Base-by-base conservation (phyloP, 2,797 vertebrate species). In the Spinus pinus region DNA sequence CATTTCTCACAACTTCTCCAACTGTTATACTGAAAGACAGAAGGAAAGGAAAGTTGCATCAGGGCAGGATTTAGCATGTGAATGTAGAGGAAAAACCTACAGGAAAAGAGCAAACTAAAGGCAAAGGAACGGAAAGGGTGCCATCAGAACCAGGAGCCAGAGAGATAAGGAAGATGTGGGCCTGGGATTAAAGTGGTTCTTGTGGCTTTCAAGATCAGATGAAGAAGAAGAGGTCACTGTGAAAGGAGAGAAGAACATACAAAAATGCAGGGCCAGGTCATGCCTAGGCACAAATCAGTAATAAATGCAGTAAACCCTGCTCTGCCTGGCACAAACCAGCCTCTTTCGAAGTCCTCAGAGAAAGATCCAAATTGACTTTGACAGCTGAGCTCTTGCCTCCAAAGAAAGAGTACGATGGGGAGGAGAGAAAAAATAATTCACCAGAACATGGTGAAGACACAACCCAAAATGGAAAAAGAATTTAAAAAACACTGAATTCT, bases 1-100 rank as follows among this genome's bases (percentile, higher is more conserved):
- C 53, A 60, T 90, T 95, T 90, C 91, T 95, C 74, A 90, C 88
- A 77, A 88, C 71, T 79, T 95, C 92, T 88, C 78, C 93, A 87
- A 51, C 61, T 93, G 83, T 83, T 90, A 89, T 60, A 90, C n/a
- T 75, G 86, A 50, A 54, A 93, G 74, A 70, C 65, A 54, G 88
- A 72, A 93, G 41, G 41, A 42, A 42, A 42, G 81, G 44, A 78
- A 90, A 95, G 65, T 81, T 86, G 65, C 53, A 92, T 57, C 44
- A 81, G 79, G 53, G 39, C n/a, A 62, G 74, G 57, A 83, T 84
- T 90, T 92, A 66, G 74, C 67, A 93, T 6, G 0, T 31, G 61
- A 81, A 81, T 27, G 56, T 49, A 39, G 85, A 75, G 47, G 53
- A 93, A 61, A 93, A 79, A 54, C 28, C 41, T 42, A 47, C 33